A percentile compares a stretch with the other conserved stretches of the same genome.
Conservation (phyloP, 37 sponge, comb jelly and placozoan genomes). For the Haliclona indistincta region DNA sequence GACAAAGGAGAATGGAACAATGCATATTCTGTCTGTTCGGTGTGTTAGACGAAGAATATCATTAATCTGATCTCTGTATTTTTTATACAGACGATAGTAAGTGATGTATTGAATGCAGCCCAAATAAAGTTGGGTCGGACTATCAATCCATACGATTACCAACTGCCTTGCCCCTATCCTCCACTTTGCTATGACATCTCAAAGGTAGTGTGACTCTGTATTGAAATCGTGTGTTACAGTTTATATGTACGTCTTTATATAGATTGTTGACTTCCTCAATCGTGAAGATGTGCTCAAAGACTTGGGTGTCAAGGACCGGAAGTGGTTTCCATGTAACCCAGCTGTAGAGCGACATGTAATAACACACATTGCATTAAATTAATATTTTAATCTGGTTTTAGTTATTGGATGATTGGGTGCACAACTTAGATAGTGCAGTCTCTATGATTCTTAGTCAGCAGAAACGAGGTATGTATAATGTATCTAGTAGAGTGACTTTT, state of each 20-base stretch:
- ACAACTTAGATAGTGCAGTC: slow-evolving; percentile 46
- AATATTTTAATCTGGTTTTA: background rate
- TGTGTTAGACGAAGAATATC: too few species aligned
- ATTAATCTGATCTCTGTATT: too few species aligned
- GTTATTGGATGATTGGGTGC: slow-evolving; percentile 72
- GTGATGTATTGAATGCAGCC: slow-evolving; percentile 52
- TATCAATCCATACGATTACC: slow-evolving; percentile 71
- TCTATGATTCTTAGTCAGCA: slow-evolving; percentile 31
- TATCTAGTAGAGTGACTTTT: background rate
- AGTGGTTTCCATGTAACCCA: slow-evolving; percentile 56
- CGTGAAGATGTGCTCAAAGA: slow-evolving; percentile 55
- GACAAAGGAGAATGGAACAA: too few species aligned
- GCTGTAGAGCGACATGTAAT: slow-evolving; percentile 19
- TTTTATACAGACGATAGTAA: slow-evolving; percentile 40
- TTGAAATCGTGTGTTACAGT: background rate
- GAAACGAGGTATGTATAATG: slow-evolving; percentile 40
- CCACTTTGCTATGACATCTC: slow-evolving; percentile 65
- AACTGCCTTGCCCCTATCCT: slow-evolving; percentile 34
- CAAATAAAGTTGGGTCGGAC: slow-evolving; percentile 51
- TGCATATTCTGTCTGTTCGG: too few species aligned
- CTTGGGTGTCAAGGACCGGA: slow-evolving; percentile 59
- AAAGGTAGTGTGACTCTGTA: slow-evolving; percentile 1
- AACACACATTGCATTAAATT: background rate
- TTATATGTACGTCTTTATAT: background rate
- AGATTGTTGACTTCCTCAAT: slow-evolving; percentile 65